These are phyloP conservation scores for Tricholaema leucomelas DNA, from an alignment of 2,113 vertebrate genomes.

Conservation along the genomic window DNA sequence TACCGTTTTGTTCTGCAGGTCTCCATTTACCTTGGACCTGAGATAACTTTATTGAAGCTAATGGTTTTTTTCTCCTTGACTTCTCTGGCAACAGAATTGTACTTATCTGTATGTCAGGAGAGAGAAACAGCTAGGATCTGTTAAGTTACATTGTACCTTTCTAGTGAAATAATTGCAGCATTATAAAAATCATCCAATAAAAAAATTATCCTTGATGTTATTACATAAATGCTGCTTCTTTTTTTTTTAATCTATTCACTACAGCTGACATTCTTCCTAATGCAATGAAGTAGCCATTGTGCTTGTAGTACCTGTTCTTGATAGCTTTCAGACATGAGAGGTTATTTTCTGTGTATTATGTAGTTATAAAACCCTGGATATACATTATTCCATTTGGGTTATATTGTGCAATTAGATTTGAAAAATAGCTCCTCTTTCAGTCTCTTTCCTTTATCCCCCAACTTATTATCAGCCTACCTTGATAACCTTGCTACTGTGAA, in stretches of 20 bases:
- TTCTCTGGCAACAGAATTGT: slow-evolving; percentile 12
- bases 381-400: slow-evolving; percentile 55
- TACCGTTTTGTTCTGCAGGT: slow-evolving; percentile 18
- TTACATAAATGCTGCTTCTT: slow-evolving; percentile 41
- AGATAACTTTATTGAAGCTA: slow-evolving; percentile 48
- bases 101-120: slow-evolving; percentile 44
- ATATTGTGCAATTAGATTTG: slow-evolving; percentile 52
- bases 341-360: slow-evolving; percentile 63
- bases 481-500: not conserved
- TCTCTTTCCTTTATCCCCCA: not conserved
- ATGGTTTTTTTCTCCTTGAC: slow-evolving; percentile 58
- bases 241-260: slow-evolving; percentile 17
- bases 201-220: slow-evolving; percentile 60
- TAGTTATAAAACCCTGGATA: slow-evolving; percentile 42
- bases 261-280: slow-evolving; percentile 62
- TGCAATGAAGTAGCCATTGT: slow-evolving; percentile 66
- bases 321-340: slow-evolving; percentile 51
- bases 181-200: slow-evolving; percentile 59
- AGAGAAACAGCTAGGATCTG: slow-evolving; percentile 14
- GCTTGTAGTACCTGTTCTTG: slow-evolving; percentile 43
- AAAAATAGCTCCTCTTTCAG: slow-evolving; percentile 55
- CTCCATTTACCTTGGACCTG: slow-evolving; percentile 40
- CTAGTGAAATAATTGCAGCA: slow-evolving; percentile 60
- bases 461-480: slow-evolving; percentile 47
- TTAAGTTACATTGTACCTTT: slow-evolving; percentile 66